These are phyloP conservation scores for Bubo bubo DNA, from an alignment of 2,113 vertebrate species.

Conservation along the genomic window DNA sequence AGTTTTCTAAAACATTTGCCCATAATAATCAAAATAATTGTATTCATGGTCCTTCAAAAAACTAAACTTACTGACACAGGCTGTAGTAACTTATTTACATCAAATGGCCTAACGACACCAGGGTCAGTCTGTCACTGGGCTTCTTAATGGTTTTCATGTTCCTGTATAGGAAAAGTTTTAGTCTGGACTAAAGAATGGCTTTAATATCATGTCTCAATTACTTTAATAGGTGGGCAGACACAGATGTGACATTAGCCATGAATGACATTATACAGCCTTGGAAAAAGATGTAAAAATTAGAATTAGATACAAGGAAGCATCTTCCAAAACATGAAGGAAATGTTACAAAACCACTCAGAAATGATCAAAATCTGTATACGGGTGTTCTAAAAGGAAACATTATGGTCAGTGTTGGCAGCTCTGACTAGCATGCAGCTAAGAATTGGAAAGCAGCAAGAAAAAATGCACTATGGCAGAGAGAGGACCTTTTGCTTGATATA, in stretches of 20 bases:
- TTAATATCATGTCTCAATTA: not conserved
- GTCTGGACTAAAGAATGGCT: not conserved
- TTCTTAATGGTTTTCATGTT: not conserved
- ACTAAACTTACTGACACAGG: not conserved
- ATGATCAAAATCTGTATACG: fast-evolving
- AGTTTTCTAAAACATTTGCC: not conserved
- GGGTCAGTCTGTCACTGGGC: not conserved
- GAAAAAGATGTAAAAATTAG: not conserved
- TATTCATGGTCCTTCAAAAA: not conserved
- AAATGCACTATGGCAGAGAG: not conserved
- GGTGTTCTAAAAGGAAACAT: not conserved
- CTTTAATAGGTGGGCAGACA: not conserved
- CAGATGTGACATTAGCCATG: not conserved
- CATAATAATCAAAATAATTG: not conserved
- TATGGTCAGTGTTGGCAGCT: not conserved
- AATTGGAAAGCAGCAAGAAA: not conserved
- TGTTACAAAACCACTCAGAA: not conserved
- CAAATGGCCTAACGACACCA: not conserved
- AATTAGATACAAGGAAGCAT: not conserved
- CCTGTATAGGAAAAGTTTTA: not conserved
- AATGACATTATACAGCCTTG: not conserved
- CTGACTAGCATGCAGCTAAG: not conserved
- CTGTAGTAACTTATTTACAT: not conserved
- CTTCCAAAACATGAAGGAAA: not conserved
- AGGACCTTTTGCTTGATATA: not conserved